Evolutionary conservation across 1,140 invertebrate species (phyloP), one percentile per base, ranked within the genome.

Genomic region (Bilobella aurantiaca): DNA sequence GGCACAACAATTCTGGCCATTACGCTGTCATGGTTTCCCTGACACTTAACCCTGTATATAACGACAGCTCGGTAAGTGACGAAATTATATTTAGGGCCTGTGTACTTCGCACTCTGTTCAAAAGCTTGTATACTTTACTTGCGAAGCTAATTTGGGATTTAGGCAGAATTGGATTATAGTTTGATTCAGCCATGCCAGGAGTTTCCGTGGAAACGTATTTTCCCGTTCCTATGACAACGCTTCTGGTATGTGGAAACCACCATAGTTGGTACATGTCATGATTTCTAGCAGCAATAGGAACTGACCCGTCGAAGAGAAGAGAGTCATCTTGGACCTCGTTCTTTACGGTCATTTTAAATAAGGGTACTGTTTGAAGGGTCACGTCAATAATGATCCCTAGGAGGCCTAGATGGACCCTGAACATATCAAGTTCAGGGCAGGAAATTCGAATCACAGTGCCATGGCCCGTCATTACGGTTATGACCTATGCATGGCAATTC

Each of bases 321-420:
- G 34, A 37, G 8, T 66, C 68, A 1, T 21, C 27, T n/a, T 49
- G 30, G 1, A 31, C 29, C 25, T 66, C 56, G 30, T 69, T 66
- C 2, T 29, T 8, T 28, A 64, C 47, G 5, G 25, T 59, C 57
- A 69, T 64, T 57, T 69, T 69, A 28, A 57, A 69, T 3, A 30
- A 25, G 0, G 68, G 68, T n/a, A 66, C 65, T 1, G 65, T 66
- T 56, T 60, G 56, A 3, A 69, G 31, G 12, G 68, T 69, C 5
- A 66, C 68, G 1, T 63, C 49, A 3, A 66, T 58, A 27, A 69
- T 66, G 3, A 65, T 27, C 21, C 68, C 68, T 1, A 69, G 29
- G 3, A 69, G 58, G 0, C 68, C 68, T 16, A 69, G 30, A 62
- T 69, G 68, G 29, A 69, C 56, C 49, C 62, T 25, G 29, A 69